Evolutionary conservation across 2,113 vertebrate species (phyloP).

Genomic region (Rhynchomys soricoides): DNA sequence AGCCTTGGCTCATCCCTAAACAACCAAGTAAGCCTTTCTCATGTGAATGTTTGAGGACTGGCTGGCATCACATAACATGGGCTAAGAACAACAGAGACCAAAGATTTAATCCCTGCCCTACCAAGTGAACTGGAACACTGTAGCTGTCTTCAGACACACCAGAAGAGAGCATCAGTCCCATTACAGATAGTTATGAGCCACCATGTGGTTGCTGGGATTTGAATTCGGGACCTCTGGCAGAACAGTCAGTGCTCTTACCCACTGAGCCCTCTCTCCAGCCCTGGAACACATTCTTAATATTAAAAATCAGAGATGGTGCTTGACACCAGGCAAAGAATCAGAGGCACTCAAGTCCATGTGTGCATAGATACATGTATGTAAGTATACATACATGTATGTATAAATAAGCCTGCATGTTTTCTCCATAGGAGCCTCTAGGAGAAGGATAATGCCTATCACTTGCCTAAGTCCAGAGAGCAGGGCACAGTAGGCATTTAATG

Average conservation of each 20-base stretch:
- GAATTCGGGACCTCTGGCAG: too few relatives aligned
- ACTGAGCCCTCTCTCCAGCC: too few relatives aligned
- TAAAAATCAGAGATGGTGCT: not conserved
- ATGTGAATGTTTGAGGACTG: not conserved
- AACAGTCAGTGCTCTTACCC: too few relatives aligned
- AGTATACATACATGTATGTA: fast-evolving
- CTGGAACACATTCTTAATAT: not conserved
- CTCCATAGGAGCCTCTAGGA: not conserved
- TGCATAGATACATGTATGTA: not conserved
- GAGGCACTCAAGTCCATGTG: not conserved
- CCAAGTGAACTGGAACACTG: not conserved
- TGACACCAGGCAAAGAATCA: not conserved
- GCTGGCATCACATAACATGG: not conserved
- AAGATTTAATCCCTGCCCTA: not conserved
- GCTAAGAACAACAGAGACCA: not conserved
- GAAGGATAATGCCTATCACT: not conserved
- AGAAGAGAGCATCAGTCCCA: too few relatives aligned
- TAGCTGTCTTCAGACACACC: too few relatives aligned
- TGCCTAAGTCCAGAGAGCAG: conserved; percentile 12
- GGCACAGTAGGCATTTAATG: not conserved
- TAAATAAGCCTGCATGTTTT: not conserved
- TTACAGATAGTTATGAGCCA: too few relatives aligned
- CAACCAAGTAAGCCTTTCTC: not conserved
- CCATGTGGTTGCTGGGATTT: too few relatives aligned
- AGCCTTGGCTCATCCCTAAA: not conserved